A percentile compares a stretch with the other conserved stretches of the same genome.
Conservation (phyloP, 2,888 invertebrate species). For the Agrotis ipsilon region DNA sequence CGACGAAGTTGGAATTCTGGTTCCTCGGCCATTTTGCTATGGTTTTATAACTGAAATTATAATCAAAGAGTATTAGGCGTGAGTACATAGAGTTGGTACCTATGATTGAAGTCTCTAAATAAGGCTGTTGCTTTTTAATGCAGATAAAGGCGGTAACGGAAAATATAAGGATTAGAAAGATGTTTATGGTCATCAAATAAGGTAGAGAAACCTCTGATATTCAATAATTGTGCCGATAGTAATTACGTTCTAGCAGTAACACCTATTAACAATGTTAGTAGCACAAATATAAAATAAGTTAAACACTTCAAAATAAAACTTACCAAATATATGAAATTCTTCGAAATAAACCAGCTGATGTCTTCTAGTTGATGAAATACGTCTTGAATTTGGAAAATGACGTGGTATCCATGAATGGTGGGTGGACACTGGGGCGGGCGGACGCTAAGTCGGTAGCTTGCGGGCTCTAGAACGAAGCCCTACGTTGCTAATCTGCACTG, state of each 20-base stretch:
- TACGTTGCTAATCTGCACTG: slow-evolving; percentile 82
- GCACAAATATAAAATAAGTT: neutral
- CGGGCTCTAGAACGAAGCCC: slow-evolving; percentile 81
- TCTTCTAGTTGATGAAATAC: slow-evolving; percentile 16
- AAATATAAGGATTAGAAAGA: neutral
- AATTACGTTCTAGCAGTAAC: neutral
- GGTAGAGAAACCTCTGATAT: neutral
- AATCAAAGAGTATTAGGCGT: neutral
- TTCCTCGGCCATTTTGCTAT: slow-evolving; percentile 77
- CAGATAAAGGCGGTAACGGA: neutral
- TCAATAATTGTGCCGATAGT: neutral
- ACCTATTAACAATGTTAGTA: neutral
- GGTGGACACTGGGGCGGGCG: slow-evolving; percentile 70
- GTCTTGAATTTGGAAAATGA: slow-evolving; percentile 36
- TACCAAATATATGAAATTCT: slow-evolving; percentile 47
- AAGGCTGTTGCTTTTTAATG: too few relatives aligned
- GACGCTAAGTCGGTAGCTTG: slow-evolving; percentile 77
- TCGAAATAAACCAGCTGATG: neutral
- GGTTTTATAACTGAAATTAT: slow-evolving; percentile 23
- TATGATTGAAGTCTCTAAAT: too few relatives aligned
- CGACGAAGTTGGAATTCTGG: slow-evolving; percentile 83
- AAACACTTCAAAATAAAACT: slow-evolving; percentile 4
- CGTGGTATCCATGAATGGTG: slow-evolving; percentile 56
- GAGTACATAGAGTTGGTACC: too few relatives aligned
- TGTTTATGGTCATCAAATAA: neutral